These are phyloP conservation scores for Brachypteracias leptosomus DNA, from an alignment of 2,113 vertebrate genomes.

Conservation along the genomic window DNA sequence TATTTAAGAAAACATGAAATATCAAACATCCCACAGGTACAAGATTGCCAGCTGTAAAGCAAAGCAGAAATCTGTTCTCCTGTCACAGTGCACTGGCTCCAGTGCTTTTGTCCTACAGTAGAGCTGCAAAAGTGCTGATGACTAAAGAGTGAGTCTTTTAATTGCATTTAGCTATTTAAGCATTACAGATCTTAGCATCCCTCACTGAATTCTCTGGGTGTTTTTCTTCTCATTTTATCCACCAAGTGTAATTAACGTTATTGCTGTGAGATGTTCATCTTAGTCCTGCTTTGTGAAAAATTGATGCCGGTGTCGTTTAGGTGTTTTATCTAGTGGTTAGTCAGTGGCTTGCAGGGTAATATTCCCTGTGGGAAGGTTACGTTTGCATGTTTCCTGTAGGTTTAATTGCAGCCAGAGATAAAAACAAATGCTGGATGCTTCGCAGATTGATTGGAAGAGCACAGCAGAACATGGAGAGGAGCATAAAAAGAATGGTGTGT, in stretches of 20 bases:
- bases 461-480: not conserved
- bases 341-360: conserved; percentile 7
- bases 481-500: not conserved
- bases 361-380: not conserved
- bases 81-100: conserved; percentile 34
- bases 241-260: conserved; percentile 56
- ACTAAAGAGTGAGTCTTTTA: conserved; percentile 55
- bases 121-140: conserved; percentile 18
- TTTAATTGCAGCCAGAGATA: conserved; percentile 42
- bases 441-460: not conserved
- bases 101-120: not conserved
- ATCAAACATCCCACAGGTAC: not conserved
- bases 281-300: conserved; percentile 25
- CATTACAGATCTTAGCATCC: conserved; percentile 33
- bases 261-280: conserved; percentile 47
- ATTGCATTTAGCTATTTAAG: conserved; percentile 39
- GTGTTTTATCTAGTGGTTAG: conserved; percentile 20
- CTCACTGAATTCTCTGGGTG: conserved; percentile 9
- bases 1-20: not conserved
- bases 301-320: not conserved
- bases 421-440: not conserved
- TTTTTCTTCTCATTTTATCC: conserved; percentile 40
- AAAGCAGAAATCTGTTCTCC: conserved; percentile 42
- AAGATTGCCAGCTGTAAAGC: conserved; percentile 7
- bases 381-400: conserved; percentile 5